Evolutionary conservation across 2,888 invertebrate genomes (phyloP), one percentile per base, ranked within the genome.

Genomic region (Idaea dimidiata): DNA sequence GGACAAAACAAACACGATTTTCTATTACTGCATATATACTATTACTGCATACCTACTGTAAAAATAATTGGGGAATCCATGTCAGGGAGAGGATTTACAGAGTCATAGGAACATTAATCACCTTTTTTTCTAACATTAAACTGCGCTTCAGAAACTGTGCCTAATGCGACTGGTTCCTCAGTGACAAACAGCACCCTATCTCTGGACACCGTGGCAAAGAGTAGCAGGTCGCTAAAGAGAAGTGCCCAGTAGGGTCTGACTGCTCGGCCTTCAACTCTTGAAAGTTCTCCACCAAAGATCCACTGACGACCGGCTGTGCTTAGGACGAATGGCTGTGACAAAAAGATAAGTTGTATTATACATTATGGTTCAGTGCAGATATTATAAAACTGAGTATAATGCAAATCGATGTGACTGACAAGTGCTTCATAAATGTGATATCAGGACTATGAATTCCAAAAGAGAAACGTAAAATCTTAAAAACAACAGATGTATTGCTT

Each of bases 271-370:
- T 97, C 97, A 1, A 97, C 96, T 68, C 97, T 94, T 14, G 96
- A 95, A 32, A 97, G 87, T 75, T 97, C 97, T 0, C 97, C 97
- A 6, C 97, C 97, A 75, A 97, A 97, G 64, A 97, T 96, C 97
- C 97, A 97, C 84, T 97, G 97, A 60, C 97, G 94, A 31, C 97
- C 97, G 60, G 96, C 95, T 74, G 96, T 95, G 77, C 96, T 96
- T 82, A 97, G 89, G 61, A 96, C 95, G 84, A 97, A 97, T 61
- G 97, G 97, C 94, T 95, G 83, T 10, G 88, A 89, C 7, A 56
- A 56, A 43, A 24, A 24, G 17, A 18, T 24, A 59, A 18, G 8
- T 53, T 33, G 0, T 32, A 57, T 17, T 54, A 64, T 57, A 31
- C n/a, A 18, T 17, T 8, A n/a, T 17, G 43, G 24, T 24, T 24